Evolutionary conservation across 1,140 invertebrate genomes (phyloP).

Genomic region (Tetranychus cinnabarinus): DNA sequence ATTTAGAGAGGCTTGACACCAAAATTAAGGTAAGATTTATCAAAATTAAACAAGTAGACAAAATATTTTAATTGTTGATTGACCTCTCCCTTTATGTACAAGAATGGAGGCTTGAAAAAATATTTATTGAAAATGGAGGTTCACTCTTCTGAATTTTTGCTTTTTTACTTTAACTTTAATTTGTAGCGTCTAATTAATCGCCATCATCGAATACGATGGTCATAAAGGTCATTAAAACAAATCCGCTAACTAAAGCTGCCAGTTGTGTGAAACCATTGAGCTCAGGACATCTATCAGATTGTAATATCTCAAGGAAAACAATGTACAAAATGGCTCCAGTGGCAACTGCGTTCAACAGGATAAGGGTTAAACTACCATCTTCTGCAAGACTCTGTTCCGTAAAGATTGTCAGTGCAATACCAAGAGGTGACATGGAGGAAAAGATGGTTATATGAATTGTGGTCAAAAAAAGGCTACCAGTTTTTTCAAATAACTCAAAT

Average conservation of each 20-base stretch:
- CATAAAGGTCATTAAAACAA: slow-evolving; percentile 4
- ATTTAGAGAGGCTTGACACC: too few species aligned
- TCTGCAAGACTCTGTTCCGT: background rate
- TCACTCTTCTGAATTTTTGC: too few species aligned
- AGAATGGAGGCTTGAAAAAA: too few species aligned
- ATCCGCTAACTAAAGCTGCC: slow-evolving; percentile 7
- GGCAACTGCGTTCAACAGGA: slow-evolving; percentile 30
- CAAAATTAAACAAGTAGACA: too few species aligned
- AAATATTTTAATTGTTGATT: too few species aligned
- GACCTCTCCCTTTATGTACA: too few species aligned
- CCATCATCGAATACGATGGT: background rate
- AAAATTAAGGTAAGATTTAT: too few species aligned
- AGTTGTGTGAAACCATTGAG: slow-evolving; percentile 5
- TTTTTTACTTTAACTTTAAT: background rate
- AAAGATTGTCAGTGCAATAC: slow-evolving; percentile 3
- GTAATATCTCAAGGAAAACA: slow-evolving; percentile 71
- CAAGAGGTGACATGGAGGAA: background rate
- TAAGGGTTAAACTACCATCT: background rate
- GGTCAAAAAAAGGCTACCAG: background rate
- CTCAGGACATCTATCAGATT: slow-evolving; percentile 15
- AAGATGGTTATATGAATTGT: background rate
- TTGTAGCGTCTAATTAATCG: background rate
- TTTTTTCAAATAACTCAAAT: background rate
- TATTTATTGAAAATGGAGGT: too few species aligned
- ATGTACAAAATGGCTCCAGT: slow-evolving; percentile 76